Evolutionary conservation across 2,888 invertebrate species (phyloP), one percentile per base, ranked within the genome.

Genomic region (Pseudeuparius sepicola): DNA sequence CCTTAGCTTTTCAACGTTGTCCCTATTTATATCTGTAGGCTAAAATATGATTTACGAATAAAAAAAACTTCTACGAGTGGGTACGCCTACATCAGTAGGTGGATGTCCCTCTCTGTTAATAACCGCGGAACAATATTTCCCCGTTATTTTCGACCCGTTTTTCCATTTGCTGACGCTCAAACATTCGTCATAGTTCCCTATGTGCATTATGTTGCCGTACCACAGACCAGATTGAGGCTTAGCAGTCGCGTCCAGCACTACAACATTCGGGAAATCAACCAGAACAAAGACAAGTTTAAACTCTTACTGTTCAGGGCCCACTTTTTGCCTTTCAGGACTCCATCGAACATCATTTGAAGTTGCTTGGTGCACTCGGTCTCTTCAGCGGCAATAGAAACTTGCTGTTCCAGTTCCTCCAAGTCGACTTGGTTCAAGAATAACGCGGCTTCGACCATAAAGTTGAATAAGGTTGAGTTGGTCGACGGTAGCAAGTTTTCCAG

Each of bases 181-280:
- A 24, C 49, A 49, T 26, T 47, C 33, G 2, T 43, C 31, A 15
- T 42, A 49, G 15, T 43, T 32, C 4, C 49, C 49, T 29, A 49
- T 14, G 28, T 42, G 31, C 11, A 29, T 30, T 9, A 42, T 34
- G 36, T 44, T 39, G 2, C 37, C 31, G 2, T 17, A 25, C 13
- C 40, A 14, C 10, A 42, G 11, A 3, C 44, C 44, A 2, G 42
- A 26, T 18, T 29, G 39, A 14, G 36, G 10, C 26, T 44, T 44
- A 4, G 42, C 32, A 2, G 40, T 36, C 3, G 44, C 41, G 17
- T 44, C 44, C 7, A 44, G 17, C 44, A 44, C 44, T 44, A 20
- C 6, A 20, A 20, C n/a, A 20, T 20, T 7, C 20, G n/a, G n/a
- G n/a, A 20, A 20, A 20, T 7, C 6, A 20, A 20, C 7, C n/a